Base-by-base conservation (phyloP, 1,140 invertebrate genomes). In the Eufriesea mexicana region DNA sequence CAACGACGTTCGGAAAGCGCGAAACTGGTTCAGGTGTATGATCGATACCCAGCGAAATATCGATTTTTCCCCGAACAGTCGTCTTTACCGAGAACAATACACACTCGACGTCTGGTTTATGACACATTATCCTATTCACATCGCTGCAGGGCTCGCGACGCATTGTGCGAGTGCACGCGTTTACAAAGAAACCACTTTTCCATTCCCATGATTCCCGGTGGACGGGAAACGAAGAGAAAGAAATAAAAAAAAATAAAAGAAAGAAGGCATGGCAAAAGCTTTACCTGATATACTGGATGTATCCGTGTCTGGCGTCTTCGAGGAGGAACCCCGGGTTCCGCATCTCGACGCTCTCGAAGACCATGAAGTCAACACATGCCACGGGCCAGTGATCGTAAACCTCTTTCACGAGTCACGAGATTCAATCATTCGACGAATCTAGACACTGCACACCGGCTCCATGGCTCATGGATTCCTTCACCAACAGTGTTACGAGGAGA, bases 231-330 rank as follows among this genome's bases (percentile, higher is more conserved):
- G n/a, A 9, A 8, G 20, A 12, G 20, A 23, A 2, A 8, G 6
- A 8, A 35, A 35, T 35, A 35, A 35, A 35, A 4, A 4, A 35
- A 35, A 35, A 35, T n/a, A 35, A 35, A 35, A 35, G 35, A 35
- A 35, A 35, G n/a, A n/a, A n/a, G n/a, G n/a, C 51, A 47, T 28
- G 18, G 75, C 14, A 25, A 23, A 42, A 75, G 54, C 1, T 18
- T 0, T 85, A 94, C 94, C 94, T 94, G 79, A 94, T 93, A 74
- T 94, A 94, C 61, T 94, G 94, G 86, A 94, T 94, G 70, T 94
- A 94, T 88, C 94, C 94, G 78, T 94, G 94, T 85, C 94, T 92
- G 78, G 94, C 93, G 74, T 94, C 93, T 89, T 94, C 94, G 84
- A 94, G 84, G 59, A 94, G 92, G 91, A 94, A 94, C 85, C 93